These are phyloP conservation scores for Pygmarrhopalites habei DNA, from an alignment of 1,140 invertebrate genomes.

Conservation along the genomic window DNA sequence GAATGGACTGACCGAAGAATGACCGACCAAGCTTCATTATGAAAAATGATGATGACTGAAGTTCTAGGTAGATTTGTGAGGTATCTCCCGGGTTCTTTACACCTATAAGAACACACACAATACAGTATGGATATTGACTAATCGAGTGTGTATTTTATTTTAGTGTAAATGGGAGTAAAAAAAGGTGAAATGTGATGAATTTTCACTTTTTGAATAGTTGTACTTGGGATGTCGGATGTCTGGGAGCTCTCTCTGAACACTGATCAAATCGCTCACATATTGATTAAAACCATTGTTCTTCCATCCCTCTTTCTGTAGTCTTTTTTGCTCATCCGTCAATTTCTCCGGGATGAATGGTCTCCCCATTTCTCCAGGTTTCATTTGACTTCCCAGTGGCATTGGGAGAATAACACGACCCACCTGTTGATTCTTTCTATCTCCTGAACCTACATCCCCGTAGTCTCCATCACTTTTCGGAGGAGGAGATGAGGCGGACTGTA, in stretches of 20 bases:
- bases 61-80: constrained; percentile 68
- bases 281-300: constrained; percentile 98
- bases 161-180: not conserved
- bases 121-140: too few species aligned
- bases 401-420: not conserved
- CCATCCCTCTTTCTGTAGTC: constrained; percentile 89
- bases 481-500: not conserved
- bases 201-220: too few species aligned
- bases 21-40: constrained; percentile 92
- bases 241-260: constrained; percentile 83
- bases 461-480: too few species aligned
- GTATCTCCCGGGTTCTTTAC: constrained; percentile 72
- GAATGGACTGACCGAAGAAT: constrained; percentile 87
- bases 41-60: constrained; percentile 93
- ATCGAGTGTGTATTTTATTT: too few species aligned
- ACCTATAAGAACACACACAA: too few species aligned
- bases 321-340: constrained; percentile 71
- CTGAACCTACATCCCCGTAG: not conserved
- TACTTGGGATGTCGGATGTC: constrained; percentile 91
- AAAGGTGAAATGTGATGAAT: too few species aligned
- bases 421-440: not conserved
- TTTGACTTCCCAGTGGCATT: not conserved
- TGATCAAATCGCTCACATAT: constrained; percentile 95
- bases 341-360: constrained; percentile 63
- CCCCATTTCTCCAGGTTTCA: constrained; percentile 63